A percentile compares a stretch with the other conserved stretches of the same genome.
These are phyloP conservation scores for Drosophila eohydei DNA, from an alignment of 2,888 invertebrate species.

Conservation along the genomic window DNA sequence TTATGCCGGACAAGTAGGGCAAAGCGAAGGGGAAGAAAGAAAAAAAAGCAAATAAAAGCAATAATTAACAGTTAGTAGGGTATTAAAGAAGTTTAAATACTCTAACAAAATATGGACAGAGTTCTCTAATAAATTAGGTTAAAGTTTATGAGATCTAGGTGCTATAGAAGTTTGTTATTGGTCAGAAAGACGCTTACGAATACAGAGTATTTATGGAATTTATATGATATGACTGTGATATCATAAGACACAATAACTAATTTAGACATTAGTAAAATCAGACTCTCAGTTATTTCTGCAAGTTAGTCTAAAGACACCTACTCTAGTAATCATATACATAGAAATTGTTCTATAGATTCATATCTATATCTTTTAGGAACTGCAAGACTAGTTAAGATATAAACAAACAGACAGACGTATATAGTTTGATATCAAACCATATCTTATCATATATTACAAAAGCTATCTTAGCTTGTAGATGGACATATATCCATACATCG, in stretches of 20 bases:
- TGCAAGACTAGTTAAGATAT: neutral
- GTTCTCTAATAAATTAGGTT: neutral
- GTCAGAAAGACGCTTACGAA: neutral
- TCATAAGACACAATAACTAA: too few relatives aligned
- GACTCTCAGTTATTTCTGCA: neutral
- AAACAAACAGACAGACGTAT: neutral
- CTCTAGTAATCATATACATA: neutral
- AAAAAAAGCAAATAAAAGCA: neutral
- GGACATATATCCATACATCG: neutral
- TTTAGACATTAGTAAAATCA: neutral
- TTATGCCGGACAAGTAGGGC: conserved; percentile 18
- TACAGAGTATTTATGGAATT: neutral
- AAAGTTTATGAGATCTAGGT: neutral
- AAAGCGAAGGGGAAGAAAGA: conserved; percentile 6
- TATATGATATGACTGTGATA: neutral
- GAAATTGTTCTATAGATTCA: neutral
- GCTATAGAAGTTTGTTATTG: neutral
- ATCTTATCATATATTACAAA: neutral
- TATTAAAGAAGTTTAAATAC: neutral
- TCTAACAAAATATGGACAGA: neutral
- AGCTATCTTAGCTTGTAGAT: neutral
- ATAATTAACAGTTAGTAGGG: neutral
- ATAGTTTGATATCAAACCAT: neutral
- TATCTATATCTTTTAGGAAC: neutral
- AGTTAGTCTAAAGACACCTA: neutral